Evolutionary conservation across 2,888 invertebrate genomes (phyloP), one percentile per base, ranked within the genome.

Genomic region (Spilarctia lutea): DNA sequence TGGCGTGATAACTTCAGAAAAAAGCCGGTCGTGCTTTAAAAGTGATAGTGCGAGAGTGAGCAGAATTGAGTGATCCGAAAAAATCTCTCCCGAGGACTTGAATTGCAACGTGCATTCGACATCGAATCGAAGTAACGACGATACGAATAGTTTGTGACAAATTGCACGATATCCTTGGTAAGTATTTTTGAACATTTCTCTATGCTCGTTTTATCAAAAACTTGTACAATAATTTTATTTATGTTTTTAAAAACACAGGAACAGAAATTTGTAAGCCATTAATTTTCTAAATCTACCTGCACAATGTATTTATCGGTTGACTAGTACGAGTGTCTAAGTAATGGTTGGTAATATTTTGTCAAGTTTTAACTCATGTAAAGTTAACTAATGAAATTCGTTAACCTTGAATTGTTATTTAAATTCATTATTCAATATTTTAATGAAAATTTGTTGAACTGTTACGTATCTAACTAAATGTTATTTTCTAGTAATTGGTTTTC

Each of bases 31-130:
- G 93, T 91, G 92, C 89, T 88, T 84, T 83, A 82, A 88, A 89
- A 94, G 94, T 95, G 94, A 92, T 91, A 94, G 95, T 94, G 95
- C 93, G 88, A 91, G 88, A 91, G 94, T 94, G 94, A 90, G 87
- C 88, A 87, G 88, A 88, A 88, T 88, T 87, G 85, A 91, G 94
- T 94, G 94, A 88, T 88, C 87, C 90, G 87, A 88, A 89, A 90
- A 87, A 77, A 77, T 76, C 33, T 86, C 80, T 87, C 85, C 81
- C 76, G 84, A 87, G 91, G 91, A 94, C 92, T 90, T 86, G 79
- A 86, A 81, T 84, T 83, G 83, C 86, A 85, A 81, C 84, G 81
- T 81, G 83, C 87, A 79, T 81, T 84, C 87, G 86, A 89, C 84
- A 89, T 80, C 92, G 91, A 91, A 82, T 84, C 88, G 88, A 90